phyloP scores from a whole-genome alignment of 2,888 invertebrate genomes.

The Adelognathus sp. region DNA sequence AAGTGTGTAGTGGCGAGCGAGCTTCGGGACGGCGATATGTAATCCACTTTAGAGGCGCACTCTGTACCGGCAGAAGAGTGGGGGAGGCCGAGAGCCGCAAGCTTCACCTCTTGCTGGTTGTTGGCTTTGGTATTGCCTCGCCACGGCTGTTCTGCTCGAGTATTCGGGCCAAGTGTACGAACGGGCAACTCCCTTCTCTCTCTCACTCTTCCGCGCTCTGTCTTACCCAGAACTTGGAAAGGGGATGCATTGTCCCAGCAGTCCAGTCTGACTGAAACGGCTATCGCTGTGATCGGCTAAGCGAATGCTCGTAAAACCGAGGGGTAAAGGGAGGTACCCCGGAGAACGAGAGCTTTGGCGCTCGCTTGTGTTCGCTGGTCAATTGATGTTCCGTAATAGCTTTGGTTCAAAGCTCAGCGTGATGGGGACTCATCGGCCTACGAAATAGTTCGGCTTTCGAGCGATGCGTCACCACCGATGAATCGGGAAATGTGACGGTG shows the following conservation, averaged over 20 bases:
- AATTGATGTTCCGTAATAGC: slow-evolving; percentile 61
- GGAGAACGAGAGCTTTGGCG: slow-evolving; percentile 16
- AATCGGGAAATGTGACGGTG: slow-evolving; percentile 40
- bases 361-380: slow-evolving; percentile 49
- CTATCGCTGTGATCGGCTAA: background rate
- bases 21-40: slow-evolving; percentile 66
- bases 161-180: background rate
- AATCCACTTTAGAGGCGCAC: slow-evolving; percentile 74
- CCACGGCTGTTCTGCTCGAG: background rate
- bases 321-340: background rate
- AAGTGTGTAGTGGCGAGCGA: slow-evolving; percentile 38
- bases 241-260: background rate
- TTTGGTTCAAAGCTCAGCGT: slow-evolving; percentile 39
- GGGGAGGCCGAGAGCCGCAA: slow-evolving; percentile 30
- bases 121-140: background rate
- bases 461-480: slow-evolving; percentile 44
- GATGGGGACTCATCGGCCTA: slow-evolving; percentile 29
- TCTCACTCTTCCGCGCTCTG: background rate
- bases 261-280: slow-evolving; percentile 7
- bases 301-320: background rate
- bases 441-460: slow-evolving; percentile 4
- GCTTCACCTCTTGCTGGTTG: slow-evolving; percentile 21
- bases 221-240: background rate
- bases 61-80: slow-evolving; percentile 30
- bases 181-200: background rate